These are phyloP conservation scores for Amblyopsis hoosieri DNA, from an alignment of 2,797 vertebrate genomes.

Conservation along the genomic window DNA sequence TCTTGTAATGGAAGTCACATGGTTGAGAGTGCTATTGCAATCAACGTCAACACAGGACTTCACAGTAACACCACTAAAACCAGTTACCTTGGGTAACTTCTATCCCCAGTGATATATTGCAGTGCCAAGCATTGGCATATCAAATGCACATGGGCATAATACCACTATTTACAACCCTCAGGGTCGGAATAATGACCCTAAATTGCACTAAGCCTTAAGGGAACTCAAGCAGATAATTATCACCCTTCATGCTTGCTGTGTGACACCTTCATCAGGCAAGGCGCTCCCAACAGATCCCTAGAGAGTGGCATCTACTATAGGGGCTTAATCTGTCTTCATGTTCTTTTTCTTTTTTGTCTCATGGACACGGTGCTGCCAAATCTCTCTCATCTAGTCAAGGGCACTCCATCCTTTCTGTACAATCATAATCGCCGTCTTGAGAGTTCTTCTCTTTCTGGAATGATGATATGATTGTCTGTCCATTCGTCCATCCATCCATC, in stretches of 20 bases:
- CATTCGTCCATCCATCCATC: slow-evolving; percentile 23
- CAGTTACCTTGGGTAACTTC: slow-evolving; percentile 9
- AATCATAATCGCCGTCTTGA: slow-evolving; percentile 32
- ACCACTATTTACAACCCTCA: slow-evolving; percentile 60
- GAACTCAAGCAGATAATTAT: slow-evolving; percentile 72
- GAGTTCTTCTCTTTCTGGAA: slow-evolving; percentile 29
- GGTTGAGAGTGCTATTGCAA: slow-evolving; percentile 9
- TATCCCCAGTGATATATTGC: slow-evolving; percentile 33
- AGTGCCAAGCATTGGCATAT: slow-evolving; percentile 42
- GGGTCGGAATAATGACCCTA: slow-evolving; percentile 55
- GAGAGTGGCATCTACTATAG: slow-evolving; percentile 23
- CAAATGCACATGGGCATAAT: slow-evolving; percentile 51
- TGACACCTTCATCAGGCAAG: slow-evolving; percentile 51
- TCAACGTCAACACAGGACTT: slow-evolving; percentile 16
- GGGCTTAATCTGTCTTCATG: slow-evolving; percentile 30
- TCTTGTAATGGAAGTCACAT: background rate
- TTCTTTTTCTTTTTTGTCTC: slow-evolving; percentile 26
- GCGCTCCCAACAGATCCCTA: slow-evolving; percentile 36
- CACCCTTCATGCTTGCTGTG: slow-evolving; percentile 51
- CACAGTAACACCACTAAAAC: slow-evolving; percentile 9
- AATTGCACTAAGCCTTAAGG: slow-evolving; percentile 60
- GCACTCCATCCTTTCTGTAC: slow-evolving; percentile 20
- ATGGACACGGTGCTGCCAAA: slow-evolving; percentile 20
- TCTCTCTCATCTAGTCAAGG: slow-evolving; percentile 33
- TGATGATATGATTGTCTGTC: slow-evolving; percentile 12